Base-by-base conservation (phyloP, 2,888 invertebrate species). In the Eremobia ochroleuca region DNA sequence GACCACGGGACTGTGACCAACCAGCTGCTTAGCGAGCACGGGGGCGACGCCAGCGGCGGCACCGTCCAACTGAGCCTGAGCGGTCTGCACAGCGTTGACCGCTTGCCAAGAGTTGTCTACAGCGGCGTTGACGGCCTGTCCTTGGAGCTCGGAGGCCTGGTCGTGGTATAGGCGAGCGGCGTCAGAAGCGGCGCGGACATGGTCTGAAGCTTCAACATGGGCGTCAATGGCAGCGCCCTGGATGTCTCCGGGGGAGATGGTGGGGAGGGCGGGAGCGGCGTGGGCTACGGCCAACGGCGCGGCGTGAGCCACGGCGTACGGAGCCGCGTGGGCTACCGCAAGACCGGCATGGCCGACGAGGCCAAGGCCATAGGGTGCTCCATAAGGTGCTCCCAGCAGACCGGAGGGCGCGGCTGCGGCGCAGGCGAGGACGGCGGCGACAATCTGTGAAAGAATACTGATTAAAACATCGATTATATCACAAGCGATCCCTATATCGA, bases 381-480 rank as follows among this genome's bases (percentile, higher is more conserved):
- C 92, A 84, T 94, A 94, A 89, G 93, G 93, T 58, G 91, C 91
- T 85, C 92, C 94, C 93, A 95, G 92, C 94, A 95, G 92, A 85
- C 95, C 95, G 70, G 95, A 95, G 68, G 95, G 95, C 77, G 92
- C 95, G 87, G 96, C 95, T 93, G 95, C 94, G 94, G 95, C 95
- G 94, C 94, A 95, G 94, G 93, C 93, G 92, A 93, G 92, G 93
- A 97, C 93, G 95, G 97, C 96, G 94, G 97, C 95, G 91, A 97
- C 97, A 95, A 97, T 97, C 97, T 97, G 95, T 68, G 92, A 93
- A 92, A 89, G 86, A 90, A 92, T 88, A 89, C 87, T 73, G 79
- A 87, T 88, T 88, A 85, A 82, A 84, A 85, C 81, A 86, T 82
- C 85, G 75, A 86, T 88, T 79, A 86, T 75, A 85, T 82, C 85